Base-by-base conservation (phyloP, 2,797 vertebrate species). In the Pantherophis vulpinus region DNA sequence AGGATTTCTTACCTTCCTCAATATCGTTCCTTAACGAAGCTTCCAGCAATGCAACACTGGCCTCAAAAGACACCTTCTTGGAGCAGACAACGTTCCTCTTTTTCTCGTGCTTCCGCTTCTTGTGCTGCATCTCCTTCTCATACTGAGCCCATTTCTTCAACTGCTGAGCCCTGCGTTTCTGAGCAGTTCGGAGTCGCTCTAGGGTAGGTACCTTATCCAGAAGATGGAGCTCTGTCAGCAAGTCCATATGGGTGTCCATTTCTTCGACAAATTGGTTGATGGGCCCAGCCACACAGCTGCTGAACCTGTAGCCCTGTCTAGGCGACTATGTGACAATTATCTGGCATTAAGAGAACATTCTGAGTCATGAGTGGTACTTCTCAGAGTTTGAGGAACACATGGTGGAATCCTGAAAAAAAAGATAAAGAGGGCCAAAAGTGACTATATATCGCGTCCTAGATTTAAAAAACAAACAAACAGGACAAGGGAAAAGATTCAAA, bases 71-170 rank as follows among this genome's bases (percentile, higher is more conserved):
- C 96, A 99, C 98, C 5, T 98, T 98, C 96, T 98, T 98, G 54
- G 97, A 97, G 95, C 94, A 96, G 47, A 98, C 97, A 0, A 96
- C 90, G 1, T 98, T 98, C 56, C 98, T 98, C 94, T 98, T 98
- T 97, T 98, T 99, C 63, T 99, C 99, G 0, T 98, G 98, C 95
- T 99, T 99, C 58, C 98, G 97, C 95, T 99, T 99, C 97, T 98
- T 98, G 97, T 98, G 98, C 95, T 99, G 99, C 98, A 99, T 98
- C 96, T 99, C 99, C 96, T 99, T 99, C 98, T 99, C 99, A 0
- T 99, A 99, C 94, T 99, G 98, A 0, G 99, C 99, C 99, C 99
- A 99, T 87, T 99, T 98, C 97, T 99, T 99, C 92, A 99, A 98
- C 98, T 99, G 99, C 98, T 99, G 99, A 0, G 98, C 98, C 42